Evolutionary conservation across 1,140 invertebrate genomes (phyloP).

Genomic region (Rhyacophila brunnea): DNA sequence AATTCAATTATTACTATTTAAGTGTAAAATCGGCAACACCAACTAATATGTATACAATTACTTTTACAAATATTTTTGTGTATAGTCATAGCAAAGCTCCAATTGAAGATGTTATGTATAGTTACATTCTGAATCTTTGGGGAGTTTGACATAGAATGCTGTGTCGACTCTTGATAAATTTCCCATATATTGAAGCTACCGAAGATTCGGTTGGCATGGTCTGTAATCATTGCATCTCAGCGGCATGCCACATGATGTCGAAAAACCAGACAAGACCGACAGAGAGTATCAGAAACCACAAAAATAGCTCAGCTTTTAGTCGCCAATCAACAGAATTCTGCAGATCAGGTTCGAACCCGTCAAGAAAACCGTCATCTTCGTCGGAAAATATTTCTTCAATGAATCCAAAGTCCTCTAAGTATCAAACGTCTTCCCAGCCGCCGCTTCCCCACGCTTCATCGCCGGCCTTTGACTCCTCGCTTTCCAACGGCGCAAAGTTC

Average conservation of each 20-base stretch:
- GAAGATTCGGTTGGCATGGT: too few species aligned
- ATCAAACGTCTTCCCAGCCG: constrained; percentile 34
- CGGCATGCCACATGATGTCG: constrained; percentile 23
- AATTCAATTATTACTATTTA: too few species aligned
- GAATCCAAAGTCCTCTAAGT: constrained; percentile 9
- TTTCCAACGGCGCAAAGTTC: constrained; percentile 47
- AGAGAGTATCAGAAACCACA: constrained; percentile 26
- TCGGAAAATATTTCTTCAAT: neutral
- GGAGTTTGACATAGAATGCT: too few species aligned
- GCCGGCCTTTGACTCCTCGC: constrained; percentile 41
- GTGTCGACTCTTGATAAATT: too few species aligned
- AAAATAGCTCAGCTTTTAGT: constrained; percentile 17
- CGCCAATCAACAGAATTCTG: constrained; percentile 3
- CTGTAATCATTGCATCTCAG: constrained; percentile 3
- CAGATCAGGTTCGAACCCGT: neutral
- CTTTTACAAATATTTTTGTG: too few species aligned
- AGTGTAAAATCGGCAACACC: too few species aligned
- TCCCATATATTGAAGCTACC: too few species aligned
- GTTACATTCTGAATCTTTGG: too few species aligned
- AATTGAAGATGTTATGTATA: too few species aligned
- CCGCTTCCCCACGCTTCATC: constrained; percentile 46
- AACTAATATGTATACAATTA: too few species aligned
- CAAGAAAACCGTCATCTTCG: neutral
- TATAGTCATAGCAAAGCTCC: too few species aligned
- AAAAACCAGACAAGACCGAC: constrained; percentile 30